Percentiles rank a stretch among this genome's conserved stretches.
These are phyloP conservation scores for Drosophila greeni DNA, from an alignment of 2,888 invertebrate genomes.

Conservation along the genomic window DNA sequence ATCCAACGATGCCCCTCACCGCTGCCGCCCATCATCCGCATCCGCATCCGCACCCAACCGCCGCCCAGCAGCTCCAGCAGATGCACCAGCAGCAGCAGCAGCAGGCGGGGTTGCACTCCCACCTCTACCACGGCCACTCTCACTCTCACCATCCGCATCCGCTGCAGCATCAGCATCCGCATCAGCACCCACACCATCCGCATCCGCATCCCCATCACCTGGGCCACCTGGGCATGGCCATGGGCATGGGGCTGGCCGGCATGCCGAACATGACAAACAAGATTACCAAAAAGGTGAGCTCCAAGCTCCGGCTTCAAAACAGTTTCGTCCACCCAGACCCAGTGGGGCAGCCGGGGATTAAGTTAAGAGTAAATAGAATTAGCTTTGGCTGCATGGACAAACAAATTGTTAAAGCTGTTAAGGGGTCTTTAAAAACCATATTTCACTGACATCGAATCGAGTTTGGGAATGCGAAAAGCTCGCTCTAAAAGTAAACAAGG, in stretches of 20 bases:
- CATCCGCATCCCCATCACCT: conserved; percentile 65
- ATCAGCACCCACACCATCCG: conserved; percentile 41
- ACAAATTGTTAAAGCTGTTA: conserved; percentile 26
- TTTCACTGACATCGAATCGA: conserved; percentile 1
- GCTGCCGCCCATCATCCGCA: conserved; percentile 76
- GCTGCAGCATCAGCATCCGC: conserved; percentile 50
- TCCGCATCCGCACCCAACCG: conserved; percentile 63
- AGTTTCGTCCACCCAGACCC: conserved; percentile 5
- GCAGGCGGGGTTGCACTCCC: conserved; percentile 50
- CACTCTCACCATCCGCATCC: conserved; percentile 38
- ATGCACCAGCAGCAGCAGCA: conserved; percentile 58
- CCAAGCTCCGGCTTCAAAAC: conserved; percentile 6
- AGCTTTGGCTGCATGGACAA: conserved; percentile 20
- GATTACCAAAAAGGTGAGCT: conserved; percentile 76
- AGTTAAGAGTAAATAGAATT: conserved; percentile 36
- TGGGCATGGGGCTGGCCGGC: conserved; percentile 76
- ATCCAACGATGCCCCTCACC: conserved; percentile 79
- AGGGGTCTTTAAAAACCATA: conserved; percentile 8
- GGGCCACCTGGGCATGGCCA: conserved; percentile 77
- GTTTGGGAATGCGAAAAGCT: not conserved
- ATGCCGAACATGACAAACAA: conserved; percentile 74
- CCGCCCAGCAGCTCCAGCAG: conserved; percentile 63
- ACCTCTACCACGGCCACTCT: conserved; percentile 47
- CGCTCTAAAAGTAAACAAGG: conserved; percentile 3
- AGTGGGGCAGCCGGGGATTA: conserved; percentile 23